Conservation (phyloP, 2,888 invertebrate species). For the Coremacera marginata region DNA sequence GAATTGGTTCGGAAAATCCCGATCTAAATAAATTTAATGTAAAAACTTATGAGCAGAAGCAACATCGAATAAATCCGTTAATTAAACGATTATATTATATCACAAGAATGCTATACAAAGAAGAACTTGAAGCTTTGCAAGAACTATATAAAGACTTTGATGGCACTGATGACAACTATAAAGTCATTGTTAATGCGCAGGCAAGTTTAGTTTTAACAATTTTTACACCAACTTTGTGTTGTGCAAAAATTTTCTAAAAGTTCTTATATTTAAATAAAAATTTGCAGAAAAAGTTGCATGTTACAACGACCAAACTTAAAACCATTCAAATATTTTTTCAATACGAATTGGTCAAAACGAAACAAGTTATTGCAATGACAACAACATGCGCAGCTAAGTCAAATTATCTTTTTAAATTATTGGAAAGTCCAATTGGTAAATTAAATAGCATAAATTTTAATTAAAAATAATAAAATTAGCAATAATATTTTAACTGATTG, state of each 20-base stretch:
- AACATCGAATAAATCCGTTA: conserved; percentile 49
- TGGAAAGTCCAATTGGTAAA: conserved; percentile 73
- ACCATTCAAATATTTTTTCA: conserved; percentile 73
- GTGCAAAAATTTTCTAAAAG: no score
- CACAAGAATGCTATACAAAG: conserved; percentile 58
- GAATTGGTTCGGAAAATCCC: conserved; percentile 77
- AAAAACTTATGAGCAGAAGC: conserved; percentile 39
- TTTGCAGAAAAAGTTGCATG: conserved; percentile 51
- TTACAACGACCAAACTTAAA: conserved; percentile 67
- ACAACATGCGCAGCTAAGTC: conserved; percentile 82
- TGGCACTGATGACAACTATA: conserved; percentile 60
- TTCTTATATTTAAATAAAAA: no score
- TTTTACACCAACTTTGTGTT: no score
- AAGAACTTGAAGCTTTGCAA: conserved; percentile 59
- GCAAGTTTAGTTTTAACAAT: no score
- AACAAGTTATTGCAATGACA: conserved; percentile 79
- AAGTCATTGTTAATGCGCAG: conserved; percentile 54
- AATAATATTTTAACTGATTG: no score
- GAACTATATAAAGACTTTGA: conserved; percentile 60
- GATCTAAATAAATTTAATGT: conserved; percentile 72
- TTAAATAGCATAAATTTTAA: no score
- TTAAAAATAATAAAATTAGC: no score
- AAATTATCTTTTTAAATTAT: conserved; percentile 73
- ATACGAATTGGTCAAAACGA: conserved; percentile 71
- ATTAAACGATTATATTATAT: conserved; percentile 60